phyloP scores from a whole-genome alignment of 2,888 invertebrate genomes.

The Heteromyza rotundicornis region DNA sequence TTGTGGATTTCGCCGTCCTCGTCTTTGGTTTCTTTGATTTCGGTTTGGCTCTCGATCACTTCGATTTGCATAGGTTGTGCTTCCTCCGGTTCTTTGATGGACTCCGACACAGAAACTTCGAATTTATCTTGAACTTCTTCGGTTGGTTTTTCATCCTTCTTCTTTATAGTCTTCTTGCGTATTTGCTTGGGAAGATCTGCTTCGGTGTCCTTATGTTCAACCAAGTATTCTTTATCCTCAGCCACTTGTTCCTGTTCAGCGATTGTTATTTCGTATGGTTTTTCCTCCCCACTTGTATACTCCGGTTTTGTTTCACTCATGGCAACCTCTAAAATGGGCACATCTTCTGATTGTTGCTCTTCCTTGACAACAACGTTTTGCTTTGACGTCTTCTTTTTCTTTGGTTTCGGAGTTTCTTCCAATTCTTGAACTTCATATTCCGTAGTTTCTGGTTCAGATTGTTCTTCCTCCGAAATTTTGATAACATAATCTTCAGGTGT shows the following conservation, averaged over 20 bases:
- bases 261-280: conserved; percentile 20
- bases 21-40: conserved; percentile 58
- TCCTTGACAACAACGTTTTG: conserved; percentile 56
- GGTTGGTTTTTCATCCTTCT: conserved; percentile 37
- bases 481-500: conserved; percentile 41
- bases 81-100: conserved; percentile 28
- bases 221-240: neutral
- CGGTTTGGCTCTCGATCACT: conserved; percentile 60
- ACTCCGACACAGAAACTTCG: conserved; percentile 40
- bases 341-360: conserved; percentile 64
- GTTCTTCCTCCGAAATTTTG: conserved; percentile 43
- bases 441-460: conserved; percentile 22
- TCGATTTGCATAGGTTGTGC: conserved; percentile 41
- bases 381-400: conserved; percentile 56
- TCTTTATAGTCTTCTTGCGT: conserved; percentile 22
- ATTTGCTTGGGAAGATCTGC: conserved; percentile 14
- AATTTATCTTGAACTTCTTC: conserved; percentile 25
- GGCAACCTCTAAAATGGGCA: neutral
- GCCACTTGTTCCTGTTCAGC: conserved; percentile 16
- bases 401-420: conserved; percentile 37
- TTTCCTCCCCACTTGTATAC: conserved; percentile 16
- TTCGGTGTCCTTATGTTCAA: neutral
- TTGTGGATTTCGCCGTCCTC: conserved; percentile 59
- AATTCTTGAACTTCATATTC: conserved; percentile 30
- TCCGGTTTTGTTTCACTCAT: conserved; percentile 11